Evolutionary conservation across 2,113 vertebrate genomes (phyloP).

Genomic region (Acrocephalus arundinaceus): DNA sequence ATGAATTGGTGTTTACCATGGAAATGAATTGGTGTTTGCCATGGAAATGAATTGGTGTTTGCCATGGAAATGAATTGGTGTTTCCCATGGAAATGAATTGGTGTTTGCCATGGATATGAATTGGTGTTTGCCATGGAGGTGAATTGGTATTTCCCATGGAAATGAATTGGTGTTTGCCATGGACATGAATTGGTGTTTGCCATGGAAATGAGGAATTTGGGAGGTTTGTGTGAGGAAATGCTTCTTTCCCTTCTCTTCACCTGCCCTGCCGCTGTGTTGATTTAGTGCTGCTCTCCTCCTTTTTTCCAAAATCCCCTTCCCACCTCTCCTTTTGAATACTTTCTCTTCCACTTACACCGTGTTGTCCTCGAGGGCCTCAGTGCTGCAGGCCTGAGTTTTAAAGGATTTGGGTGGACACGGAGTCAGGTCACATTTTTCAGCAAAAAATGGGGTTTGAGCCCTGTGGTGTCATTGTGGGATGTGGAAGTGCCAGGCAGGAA

Average conservation of each 20-base stretch:
- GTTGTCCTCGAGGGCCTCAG: accelerated
- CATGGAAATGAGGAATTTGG: neutral
- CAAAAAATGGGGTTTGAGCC: neutral
- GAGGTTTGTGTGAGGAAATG: neutral
- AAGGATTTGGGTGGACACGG: neutral
- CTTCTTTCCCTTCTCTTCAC: neutral
- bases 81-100: too few relatives aligned
- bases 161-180: too few relatives aligned
- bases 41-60: too few relatives aligned
- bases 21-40: too few relatives aligned
- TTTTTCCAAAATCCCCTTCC: neutral
- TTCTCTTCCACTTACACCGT: accelerated
- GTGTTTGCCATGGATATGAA: too few relatives aligned
- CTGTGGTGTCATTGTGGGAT: accelerated
- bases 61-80: too few relatives aligned
- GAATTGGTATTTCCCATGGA: too few relatives aligned
- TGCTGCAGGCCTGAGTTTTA: neutral
- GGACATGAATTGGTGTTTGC: neutral
- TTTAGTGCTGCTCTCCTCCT: neutral
- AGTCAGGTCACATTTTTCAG: neutral
- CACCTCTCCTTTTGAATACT: accelerated
- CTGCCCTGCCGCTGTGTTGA: neutral
- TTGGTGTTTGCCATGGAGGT: too few relatives aligned
- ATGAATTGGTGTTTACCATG: too few relatives aligned
- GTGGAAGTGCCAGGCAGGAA: neutral